Evolutionary conservation across 2,888 invertebrate species (phyloP), one percentile per base, ranked within the genome.

Genomic region (Lycia hirtaria): DNA sequence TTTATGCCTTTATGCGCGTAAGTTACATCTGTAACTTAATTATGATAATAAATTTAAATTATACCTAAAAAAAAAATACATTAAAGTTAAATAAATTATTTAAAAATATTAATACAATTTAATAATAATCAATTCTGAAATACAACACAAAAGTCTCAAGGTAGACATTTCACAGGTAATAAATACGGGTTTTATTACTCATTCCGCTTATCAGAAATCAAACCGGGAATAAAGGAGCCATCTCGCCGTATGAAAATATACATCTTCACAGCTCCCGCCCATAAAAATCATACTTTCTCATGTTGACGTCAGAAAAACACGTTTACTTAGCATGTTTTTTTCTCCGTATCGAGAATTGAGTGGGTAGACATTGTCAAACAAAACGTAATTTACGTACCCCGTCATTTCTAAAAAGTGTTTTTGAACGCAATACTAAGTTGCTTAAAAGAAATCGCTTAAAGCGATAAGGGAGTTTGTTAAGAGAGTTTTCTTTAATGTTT

Each of bases 321-420:
- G 30, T 53, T 56, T 64, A 48, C 53, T 56, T 56, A 53, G 47
- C 37, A 50, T 53, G 51, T 60, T 49, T 59, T 50, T 54, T 54
- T 52, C 44, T 44, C 32, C 22, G 33, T 40, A 45, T 65, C 62
- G 66, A 60, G 60, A 50, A 61, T 68, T 62, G 53, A 72, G 64
- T 72, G 61, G 59, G 65, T 64, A 71, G 64, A 63, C 62, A 71
- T 72, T 73, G 65, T 69, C 58, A 57, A 63, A 62, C 56, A 67
- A 72, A 76, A 71, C 65, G 63, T 70, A 73, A 74, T 71, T 75
- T 72, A 72, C 73, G 64, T 71, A 69, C 68, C 69, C 75, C 73
- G 70, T 73, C 71, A 71, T 76, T 68, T 68, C 56, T 37, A 38
- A 63, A 66, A 71, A 72, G 68, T 67, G 67, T 68, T 75, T 72